A percentile compares a stretch with the other conserved stretches of the same genome.
These are phyloP conservation scores for Caenorhabditis inopinata DNA, from an alignment of 1,140 invertebrate genomes.

Conservation along the genomic window DNA sequence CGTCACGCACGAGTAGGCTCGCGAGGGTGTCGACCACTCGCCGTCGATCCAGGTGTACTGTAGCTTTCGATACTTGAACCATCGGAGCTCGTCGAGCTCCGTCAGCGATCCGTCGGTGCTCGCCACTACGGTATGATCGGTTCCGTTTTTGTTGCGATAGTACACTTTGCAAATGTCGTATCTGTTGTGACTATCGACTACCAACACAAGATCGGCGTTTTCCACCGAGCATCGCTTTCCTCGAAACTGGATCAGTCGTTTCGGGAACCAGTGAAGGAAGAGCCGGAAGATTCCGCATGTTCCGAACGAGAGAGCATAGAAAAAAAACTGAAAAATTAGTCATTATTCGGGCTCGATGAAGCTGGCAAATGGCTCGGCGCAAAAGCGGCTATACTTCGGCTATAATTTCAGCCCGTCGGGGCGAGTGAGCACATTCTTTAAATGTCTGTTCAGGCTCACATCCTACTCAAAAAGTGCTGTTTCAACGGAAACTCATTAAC, in stretches of 20 bases:
- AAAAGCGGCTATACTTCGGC: too few species aligned
- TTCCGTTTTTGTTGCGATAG: neutral
- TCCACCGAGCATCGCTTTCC: slow-evolving; percentile 47
- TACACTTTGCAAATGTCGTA: neutral
- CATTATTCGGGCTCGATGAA: too few species aligned
- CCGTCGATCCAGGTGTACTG: slow-evolving; percentile 19
- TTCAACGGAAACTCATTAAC: too few species aligned
- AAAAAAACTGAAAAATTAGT: slow-evolving; percentile 31
- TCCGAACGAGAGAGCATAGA: slow-evolving; percentile 40
- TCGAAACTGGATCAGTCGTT: slow-evolving; percentile 52
- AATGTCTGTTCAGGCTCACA: too few species aligned
- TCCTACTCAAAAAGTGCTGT: too few species aligned
- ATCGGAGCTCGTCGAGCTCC: neutral
- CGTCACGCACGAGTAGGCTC: neutral
- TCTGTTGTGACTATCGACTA: slow-evolving; percentile 27
- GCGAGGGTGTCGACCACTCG: neutral
- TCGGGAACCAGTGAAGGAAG: slow-evolving; percentile 58
- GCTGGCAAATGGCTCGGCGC: too few species aligned
- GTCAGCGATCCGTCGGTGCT: neutral
- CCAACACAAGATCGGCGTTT: slow-evolving; percentile 57
- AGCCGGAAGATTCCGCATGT: slow-evolving; percentile 57
- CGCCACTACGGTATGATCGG: neutral
- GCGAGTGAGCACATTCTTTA: too few species aligned
- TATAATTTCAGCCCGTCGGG: too few species aligned
- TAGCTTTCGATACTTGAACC: slow-evolving; percentile 17